Percentiles rank a stretch among this genome's conserved stretches.
Evolutionary conservation across 2,888 invertebrate species (phyloP).

Genomic region (Drosophila melanocephala): DNA sequence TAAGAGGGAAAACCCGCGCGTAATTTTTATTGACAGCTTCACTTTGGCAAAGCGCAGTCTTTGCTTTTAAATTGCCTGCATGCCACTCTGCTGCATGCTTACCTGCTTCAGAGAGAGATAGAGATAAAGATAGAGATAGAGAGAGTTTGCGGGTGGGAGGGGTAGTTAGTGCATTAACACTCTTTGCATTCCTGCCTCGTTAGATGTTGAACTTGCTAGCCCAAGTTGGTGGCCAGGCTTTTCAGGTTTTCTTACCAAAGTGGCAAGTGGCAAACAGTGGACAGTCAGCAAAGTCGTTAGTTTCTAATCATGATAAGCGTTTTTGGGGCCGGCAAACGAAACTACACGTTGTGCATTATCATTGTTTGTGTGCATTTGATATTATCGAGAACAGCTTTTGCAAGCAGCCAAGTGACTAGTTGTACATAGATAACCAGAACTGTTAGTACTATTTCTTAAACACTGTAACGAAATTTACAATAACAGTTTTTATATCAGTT

Average conservation of each 20-base stretch:
- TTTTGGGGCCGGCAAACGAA: slow-evolving; percentile 41
- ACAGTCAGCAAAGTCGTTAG: slow-evolving; percentile 33
- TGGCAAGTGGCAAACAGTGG: slow-evolving; percentile 23
- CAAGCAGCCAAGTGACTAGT: slow-evolving; percentile 1
- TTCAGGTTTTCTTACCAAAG: slow-evolving; percentile 54
- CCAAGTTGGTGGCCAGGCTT: slow-evolving; percentile 48
- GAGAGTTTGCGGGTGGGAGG: neutral
- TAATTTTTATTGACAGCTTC: slow-evolving; percentile 81
- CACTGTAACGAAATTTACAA: neutral
- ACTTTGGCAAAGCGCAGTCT: slow-evolving; percentile 53
- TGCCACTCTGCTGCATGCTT: slow-evolving; percentile 60
- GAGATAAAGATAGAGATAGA: neutral
- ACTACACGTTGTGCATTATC: slow-evolving; percentile 55
- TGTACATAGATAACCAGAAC: neutral
- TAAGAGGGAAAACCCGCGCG: slow-evolving; percentile 47
- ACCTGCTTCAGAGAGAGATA: slow-evolving; percentile 15
- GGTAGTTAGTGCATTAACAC: slow-evolving; percentile 61
- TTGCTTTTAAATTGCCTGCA: slow-evolving; percentile 79
- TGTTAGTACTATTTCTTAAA: neutral
- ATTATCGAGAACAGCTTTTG: slow-evolving; percentile 35
- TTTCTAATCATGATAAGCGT: slow-evolving; percentile 67
- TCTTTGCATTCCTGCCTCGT: slow-evolving; percentile 68
- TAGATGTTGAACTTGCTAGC: slow-evolving; percentile 67
- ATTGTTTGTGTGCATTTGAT: slow-evolving; percentile 55
- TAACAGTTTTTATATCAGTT: neutral